Percentiles rank a stretch among this genome's conserved stretches.
Conservation (phyloP, 2,113 vertebrate genomes). For the Verasper variegatus region DNA sequence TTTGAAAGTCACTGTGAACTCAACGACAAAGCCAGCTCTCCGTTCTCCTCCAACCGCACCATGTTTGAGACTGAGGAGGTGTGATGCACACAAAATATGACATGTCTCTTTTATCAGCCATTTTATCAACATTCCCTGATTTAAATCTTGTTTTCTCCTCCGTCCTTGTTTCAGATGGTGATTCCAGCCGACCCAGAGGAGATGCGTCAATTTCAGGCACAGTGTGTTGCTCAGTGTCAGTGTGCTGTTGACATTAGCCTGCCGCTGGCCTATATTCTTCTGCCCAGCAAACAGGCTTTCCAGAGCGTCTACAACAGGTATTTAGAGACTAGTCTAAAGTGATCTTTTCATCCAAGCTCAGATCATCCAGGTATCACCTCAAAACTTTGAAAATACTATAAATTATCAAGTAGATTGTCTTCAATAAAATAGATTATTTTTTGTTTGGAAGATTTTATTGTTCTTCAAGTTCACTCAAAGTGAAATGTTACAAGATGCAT, state of each 20-base stretch:
- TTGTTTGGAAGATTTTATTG: too few relatives aligned
- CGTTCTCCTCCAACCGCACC: slow-evolving; percentile 92
- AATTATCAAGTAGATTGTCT: too few relatives aligned
- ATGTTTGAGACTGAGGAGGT: slow-evolving; percentile 96
- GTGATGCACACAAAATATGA: background rate
- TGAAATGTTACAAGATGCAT: too few relatives aligned
- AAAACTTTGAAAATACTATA: background rate
- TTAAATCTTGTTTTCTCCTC: background rate
- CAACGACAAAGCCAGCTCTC: slow-evolving; percentile 86
- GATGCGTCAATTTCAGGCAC: slow-evolving; percentile 90
- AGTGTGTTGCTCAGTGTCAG: slow-evolving; percentile 86
- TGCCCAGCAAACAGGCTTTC: slow-evolving; percentile 92
- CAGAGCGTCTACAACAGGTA: slow-evolving; percentile 94
- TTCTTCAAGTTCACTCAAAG: too few relatives aligned
- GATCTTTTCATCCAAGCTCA: background rate
- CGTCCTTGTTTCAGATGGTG: slow-evolving; percentile 85
- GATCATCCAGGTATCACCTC: background rate
- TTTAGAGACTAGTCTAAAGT: background rate
- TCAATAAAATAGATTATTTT: too few relatives aligned
- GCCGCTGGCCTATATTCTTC: slow-evolving; percentile 85
- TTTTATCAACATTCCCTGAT: background rate
- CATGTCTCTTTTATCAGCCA: background rate
- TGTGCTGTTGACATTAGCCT: slow-evolving; percentile 88
- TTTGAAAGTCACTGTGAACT: slow-evolving; percentile 91
- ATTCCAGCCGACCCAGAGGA: slow-evolving; percentile 91